Percentiles rank a stretch among this genome's conserved stretches.
Evolutionary conservation across 2,113 vertebrate species (phyloP).

Genomic region (Hyperopisus bebe): DNA sequence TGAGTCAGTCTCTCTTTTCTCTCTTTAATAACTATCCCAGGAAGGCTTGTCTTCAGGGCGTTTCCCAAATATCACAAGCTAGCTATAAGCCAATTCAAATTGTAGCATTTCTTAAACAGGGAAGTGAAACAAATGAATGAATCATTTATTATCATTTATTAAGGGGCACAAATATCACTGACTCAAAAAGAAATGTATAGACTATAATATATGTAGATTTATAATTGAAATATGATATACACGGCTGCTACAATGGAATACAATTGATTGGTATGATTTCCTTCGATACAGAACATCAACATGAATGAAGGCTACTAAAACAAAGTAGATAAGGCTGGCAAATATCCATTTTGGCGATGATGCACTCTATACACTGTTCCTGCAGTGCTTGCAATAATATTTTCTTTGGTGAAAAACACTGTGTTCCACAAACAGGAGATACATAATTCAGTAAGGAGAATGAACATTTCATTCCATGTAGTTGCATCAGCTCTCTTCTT

Average conservation of each 20-base stretch:
- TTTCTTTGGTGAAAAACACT: not conserved
- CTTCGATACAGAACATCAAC: not conserved
- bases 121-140: not conserved
- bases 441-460: not conserved
- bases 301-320: not conserved
- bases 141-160: not conserved
- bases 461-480: not conserved
- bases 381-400: not conserved
- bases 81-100: not conserved
- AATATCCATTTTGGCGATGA: not conserved
- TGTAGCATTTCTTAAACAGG: not conserved
- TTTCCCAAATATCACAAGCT: not conserved
- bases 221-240: not conserved
- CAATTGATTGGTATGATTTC: not conserved
- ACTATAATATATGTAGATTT: not conserved
- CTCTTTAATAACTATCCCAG: not conserved
- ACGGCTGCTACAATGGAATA: not conserved
- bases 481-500: conserved; percentile 47
- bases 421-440: not conserved
- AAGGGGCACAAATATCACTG: not conserved
- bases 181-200: not conserved
- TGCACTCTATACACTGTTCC: not conserved
- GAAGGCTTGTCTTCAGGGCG: not conserved
- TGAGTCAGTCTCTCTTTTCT: not conserved
- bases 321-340: not conserved